Evolutionary conservation across 2,113 vertebrate genomes (phyloP).

Genomic region (Piprites chloris): DNA sequence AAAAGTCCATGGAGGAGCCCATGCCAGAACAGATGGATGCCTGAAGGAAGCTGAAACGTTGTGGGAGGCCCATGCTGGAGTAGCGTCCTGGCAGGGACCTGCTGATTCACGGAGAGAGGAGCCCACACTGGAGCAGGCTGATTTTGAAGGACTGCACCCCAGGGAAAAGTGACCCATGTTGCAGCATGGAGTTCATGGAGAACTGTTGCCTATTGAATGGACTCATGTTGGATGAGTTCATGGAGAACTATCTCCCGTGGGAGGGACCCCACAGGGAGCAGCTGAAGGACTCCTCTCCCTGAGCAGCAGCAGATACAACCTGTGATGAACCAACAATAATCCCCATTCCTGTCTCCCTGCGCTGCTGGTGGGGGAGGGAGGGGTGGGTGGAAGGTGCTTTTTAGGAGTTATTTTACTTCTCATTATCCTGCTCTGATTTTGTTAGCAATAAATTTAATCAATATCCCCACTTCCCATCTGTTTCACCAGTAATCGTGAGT

Average conservation of each 20-base stretch:
- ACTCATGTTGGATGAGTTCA: not conserved
- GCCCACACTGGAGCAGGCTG: not conserved
- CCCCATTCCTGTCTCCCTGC: not conserved
- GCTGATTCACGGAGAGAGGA: not conserved
- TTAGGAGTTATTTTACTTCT: not conserved
- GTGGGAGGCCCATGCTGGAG: not conserved
- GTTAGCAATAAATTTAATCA: not conserved
- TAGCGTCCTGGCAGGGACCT: not conserved
- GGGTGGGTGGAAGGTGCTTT: not conserved
- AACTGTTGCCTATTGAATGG: not conserved
- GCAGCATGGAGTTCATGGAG: not conserved
- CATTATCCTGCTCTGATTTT: not conserved
- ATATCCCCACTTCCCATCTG: not conserved
- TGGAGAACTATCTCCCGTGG: not conserved
- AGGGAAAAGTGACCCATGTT: not conserved
- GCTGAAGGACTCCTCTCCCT: not conserved
- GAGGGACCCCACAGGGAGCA: not conserved
- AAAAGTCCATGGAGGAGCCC: no score
- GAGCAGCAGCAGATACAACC: not conserved
- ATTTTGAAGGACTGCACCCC: not conserved
- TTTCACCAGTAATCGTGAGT: not conserved
- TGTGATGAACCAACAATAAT: not conserved
- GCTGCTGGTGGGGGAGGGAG: not conserved
- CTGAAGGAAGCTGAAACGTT: not conserved
- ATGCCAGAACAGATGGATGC: not conserved